Evolutionary conservation across 1,140 invertebrate genomes (phyloP).

Genomic region (Hetaerina americana): DNA sequence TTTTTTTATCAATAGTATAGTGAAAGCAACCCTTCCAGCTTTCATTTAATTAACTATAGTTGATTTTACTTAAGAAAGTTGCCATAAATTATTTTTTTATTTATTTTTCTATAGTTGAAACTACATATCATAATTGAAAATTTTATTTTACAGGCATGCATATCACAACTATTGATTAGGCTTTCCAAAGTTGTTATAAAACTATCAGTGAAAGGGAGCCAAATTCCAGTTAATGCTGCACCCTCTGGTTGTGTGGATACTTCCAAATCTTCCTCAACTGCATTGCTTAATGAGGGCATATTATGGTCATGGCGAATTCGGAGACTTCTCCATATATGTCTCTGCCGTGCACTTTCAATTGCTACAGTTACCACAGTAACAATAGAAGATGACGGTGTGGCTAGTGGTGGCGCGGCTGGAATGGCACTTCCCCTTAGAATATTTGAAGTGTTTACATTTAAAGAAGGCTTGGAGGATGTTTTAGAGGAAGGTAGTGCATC

Average conservation of each 20-base stretch:
- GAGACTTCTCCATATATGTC: slow-evolving; percentile 38
- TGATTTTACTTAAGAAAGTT: too few relatives aligned
- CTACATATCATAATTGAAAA: too few relatives aligned
- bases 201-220: too few relatives aligned
- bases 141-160: slow-evolving; percentile 33
- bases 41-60: too few relatives aligned
- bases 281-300: slow-evolving; percentile 22
- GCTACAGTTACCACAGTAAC: slow-evolving; percentile 18
- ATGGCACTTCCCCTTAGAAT: slow-evolving; percentile 62
- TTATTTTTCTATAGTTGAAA: too few relatives aligned
- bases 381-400: slow-evolving; percentile 26
- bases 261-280: too few relatives aligned
- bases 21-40: too few relatives aligned
- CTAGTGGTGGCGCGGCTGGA: slow-evolving; percentile 14
- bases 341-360: slow-evolving; percentile 24
- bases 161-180: slow-evolving; percentile 43
- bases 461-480: slow-evolving; percentile 34
- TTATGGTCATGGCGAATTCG: slow-evolving; percentile 42
- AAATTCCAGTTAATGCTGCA: too few relatives aligned
- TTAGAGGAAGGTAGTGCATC: slow-evolving; percentile 25
- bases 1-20: too few relatives aligned
- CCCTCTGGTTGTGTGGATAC: too few relatives aligned
- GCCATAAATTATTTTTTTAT: too few relatives aligned
- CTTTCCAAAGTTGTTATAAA: slow-evolving; percentile 23
- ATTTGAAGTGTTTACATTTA: slow-evolving; percentile 61